Conservation (phyloP, 1,140 invertebrate genomes). For the Hyposmocoma kahamanoa region DNA sequence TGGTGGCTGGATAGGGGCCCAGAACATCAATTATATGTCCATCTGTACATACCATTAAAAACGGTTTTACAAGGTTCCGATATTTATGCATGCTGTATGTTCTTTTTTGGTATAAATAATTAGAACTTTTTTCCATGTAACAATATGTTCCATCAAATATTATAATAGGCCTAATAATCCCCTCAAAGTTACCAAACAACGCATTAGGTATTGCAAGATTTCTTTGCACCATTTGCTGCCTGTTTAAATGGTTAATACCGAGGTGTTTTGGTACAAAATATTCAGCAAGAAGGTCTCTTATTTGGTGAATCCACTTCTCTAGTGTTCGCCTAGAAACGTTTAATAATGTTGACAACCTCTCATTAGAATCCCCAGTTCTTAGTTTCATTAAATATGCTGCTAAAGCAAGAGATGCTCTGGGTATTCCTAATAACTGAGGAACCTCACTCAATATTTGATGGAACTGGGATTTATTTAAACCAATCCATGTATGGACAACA, state of each 20-base stretch:
- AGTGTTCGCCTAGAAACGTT: slow-evolving; percentile 16
- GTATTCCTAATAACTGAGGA: slow-evolving; percentile 11
- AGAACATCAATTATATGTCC: slow-evolving; percentile 10
- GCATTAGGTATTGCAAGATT: slow-evolving; percentile 10
- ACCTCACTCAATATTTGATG: slow-evolving; percentile 11
- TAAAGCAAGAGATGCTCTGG: slow-evolving; percentile 6
- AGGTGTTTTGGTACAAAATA: slow-evolving; percentile 22
- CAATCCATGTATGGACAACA: slow-evolving; percentile 12
- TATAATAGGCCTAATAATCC: slow-evolving; percentile 9
- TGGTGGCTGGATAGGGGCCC: neutral
- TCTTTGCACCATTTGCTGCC: neutral
- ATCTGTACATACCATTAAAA: slow-evolving; percentile 14
- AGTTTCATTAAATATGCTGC: slow-evolving; percentile 19
- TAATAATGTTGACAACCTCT: slow-evolving; percentile 11
- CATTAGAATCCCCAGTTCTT: slow-evolving; percentile 10
- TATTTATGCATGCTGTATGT: neutral
- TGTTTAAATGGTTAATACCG: slow-evolving; percentile 17
- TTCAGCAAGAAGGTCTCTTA: slow-evolving; percentile 12
- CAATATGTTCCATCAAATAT: slow-evolving; percentile 19
- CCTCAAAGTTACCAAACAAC: slow-evolving; percentile 18
- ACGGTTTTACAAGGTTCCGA: slow-evolving; percentile 3
- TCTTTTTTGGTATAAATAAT: slow-evolving; percentile 8
- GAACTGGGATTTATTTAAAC: slow-evolving; percentile 18
- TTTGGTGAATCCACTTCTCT: slow-evolving; percentile 14
- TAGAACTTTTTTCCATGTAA: slow-evolving; percentile 14